Evolutionary conservation across 2,113 vertebrate species (phyloP), one percentile per base, ranked within the genome.

Genomic region (Mustelus asterias): DNA sequence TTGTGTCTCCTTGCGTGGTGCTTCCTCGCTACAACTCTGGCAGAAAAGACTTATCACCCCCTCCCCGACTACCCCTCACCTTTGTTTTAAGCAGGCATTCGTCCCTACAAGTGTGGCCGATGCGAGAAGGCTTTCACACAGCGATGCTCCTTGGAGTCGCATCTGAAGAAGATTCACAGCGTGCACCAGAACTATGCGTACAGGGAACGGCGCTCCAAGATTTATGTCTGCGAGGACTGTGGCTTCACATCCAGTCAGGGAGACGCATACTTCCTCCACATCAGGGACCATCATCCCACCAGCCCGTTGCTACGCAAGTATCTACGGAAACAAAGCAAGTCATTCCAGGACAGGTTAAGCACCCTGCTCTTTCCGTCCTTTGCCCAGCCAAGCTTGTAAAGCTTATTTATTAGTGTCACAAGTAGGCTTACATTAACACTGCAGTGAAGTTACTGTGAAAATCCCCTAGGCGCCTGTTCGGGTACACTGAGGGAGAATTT

Each of bases 111-210:
- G 96, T 99, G 98, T 26, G 97, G 98, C 18, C 97, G 98, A n/a
- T 99, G 98, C 0, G 98, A 98, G 44, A 99, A 99, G 96, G 98
- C 98, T 37, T 99, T 99, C 96, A 99, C 98, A 0, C 98, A 99
- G 96, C 98, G 98, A 24, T 99, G 98, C 96, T 99, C 98, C 0
- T 97, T 99, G 37, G 98, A 99, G 96, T 98, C 98, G 0, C 98
- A 99, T 44, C 98, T 99, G 96, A 97, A 98, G 95, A 99, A 99
- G 97, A 98, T 99, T 96, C 98, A 99, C 0, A 97, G 98, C 0
- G 96, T 99, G 72, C 97, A 97, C 0, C 98, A 98, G 96, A 97
- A 98, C 96, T 99, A 98, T 0, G 98, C 98, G 26, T 99, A 99
- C 95, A 98, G 98, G 0, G 98, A 99, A 96, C 98, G 98, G 37